phyloP scores from a whole-genome alignment of 2,888 invertebrate species.

The Xestia rhomboidea region DNA sequence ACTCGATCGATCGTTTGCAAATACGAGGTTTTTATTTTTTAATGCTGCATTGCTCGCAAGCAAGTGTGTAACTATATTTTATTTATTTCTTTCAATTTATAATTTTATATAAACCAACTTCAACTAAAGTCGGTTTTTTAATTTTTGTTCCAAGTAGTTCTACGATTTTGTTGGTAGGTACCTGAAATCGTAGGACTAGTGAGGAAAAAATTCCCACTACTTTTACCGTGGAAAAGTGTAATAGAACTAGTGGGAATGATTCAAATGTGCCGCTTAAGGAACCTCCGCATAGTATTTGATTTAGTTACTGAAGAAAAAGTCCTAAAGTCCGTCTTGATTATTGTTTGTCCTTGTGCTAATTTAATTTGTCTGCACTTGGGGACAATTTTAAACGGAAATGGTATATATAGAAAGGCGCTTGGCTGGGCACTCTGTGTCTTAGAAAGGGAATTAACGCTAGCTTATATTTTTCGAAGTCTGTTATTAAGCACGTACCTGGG shows the following conservation, averaged over 20 bases:
- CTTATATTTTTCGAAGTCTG: slow-evolving; percentile 28
- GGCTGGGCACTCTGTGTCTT: slow-evolving; percentile 6
- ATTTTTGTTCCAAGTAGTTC: too few relatives aligned
- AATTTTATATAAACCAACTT: neutral
- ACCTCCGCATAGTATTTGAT: neutral
- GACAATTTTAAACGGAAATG: neutral
- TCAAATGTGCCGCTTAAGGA: neutral
- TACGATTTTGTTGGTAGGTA: too few relatives aligned
- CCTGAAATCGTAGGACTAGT: too few relatives aligned
- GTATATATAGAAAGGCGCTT: neutral
- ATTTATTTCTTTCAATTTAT: neutral
- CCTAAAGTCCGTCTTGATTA: neutral
- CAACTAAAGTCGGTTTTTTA: neutral
- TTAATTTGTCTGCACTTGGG: neutral
- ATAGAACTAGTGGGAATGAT: too few relatives aligned
- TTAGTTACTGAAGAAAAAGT: neutral
- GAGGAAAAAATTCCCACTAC: too few relatives aligned
- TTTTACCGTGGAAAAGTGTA: too few relatives aligned
- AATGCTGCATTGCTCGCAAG: neutral
- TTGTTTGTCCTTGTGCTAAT: neutral
- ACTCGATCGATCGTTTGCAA: neutral
- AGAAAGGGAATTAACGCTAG: slow-evolving; percentile 32
- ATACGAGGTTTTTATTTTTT: slow-evolving; percentile 3
- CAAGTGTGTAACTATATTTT: neutral
- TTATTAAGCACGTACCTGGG: slow-evolving; percentile 67